Percentiles rank a stretch among this genome's conserved stretches.
Conservation (phyloP, 2,797 vertebrate species). For the Hephaestus fuliginosus region DNA sequence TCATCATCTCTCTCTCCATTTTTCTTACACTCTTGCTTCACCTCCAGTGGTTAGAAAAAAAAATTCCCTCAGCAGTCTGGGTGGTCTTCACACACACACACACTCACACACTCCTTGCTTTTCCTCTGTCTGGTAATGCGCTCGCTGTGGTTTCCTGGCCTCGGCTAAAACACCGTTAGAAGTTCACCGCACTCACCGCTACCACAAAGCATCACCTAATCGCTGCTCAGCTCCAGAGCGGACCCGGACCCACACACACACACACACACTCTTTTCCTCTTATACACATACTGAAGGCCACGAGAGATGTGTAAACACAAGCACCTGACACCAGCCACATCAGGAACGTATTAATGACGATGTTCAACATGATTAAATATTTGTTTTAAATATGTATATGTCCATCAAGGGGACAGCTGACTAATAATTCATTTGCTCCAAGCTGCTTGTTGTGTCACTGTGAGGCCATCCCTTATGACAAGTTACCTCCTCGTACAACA, state of each 20-base stretch:
- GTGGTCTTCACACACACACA: slow-evolving; percentile 80
- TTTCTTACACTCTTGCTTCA: slow-evolving; percentile 66
- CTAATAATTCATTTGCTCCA: slow-evolving; percentile 20
- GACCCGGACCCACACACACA: slow-evolving; percentile 28
- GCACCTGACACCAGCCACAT: slow-evolving; percentile 45
- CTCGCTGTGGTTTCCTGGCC: slow-evolving; percentile 84
- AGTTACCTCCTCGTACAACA: slow-evolving; percentile 43
- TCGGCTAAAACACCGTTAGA: slow-evolving; percentile 82
- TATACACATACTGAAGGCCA: slow-evolving; percentile 1
- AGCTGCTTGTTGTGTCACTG: slow-evolving; percentile 35
- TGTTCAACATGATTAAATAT: background rate
- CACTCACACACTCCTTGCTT: slow-evolving; percentile 72
- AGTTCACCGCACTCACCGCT: slow-evolving; percentile 74
- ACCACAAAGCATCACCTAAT: slow-evolving; percentile 85
- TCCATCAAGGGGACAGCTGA: background rate
- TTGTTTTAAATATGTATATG: background rate
- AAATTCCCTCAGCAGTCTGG: slow-evolving; percentile 77
- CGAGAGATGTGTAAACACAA: slow-evolving; percentile 50
- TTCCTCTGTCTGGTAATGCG: slow-evolving; percentile 83
- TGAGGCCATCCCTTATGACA: slow-evolving; percentile 30
- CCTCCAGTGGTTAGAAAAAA: slow-evolving; percentile 63
- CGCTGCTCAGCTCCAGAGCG: slow-evolving; percentile 70
- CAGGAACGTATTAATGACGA: slow-evolving; percentile 1
- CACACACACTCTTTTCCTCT: slow-evolving; percentile 44
- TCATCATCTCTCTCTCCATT: slow-evolving; percentile 50